phyloP scores from a whole-genome alignment of 2,888 invertebrate genomes.

The Habroteleia sp. region DNA sequence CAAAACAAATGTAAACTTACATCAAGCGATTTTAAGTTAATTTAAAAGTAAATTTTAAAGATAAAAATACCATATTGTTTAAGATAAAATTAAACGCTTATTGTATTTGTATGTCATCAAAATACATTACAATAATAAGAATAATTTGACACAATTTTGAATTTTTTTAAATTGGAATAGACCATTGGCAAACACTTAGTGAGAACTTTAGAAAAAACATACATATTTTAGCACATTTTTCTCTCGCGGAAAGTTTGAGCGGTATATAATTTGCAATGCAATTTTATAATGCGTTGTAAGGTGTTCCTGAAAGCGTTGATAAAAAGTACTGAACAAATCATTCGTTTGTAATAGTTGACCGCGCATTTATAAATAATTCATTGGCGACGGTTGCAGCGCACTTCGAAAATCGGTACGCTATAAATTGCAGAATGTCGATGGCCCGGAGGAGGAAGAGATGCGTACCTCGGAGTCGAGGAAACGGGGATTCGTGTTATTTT shows the following conservation, averaged over 20 bases:
- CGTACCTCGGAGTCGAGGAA: constrained; percentile 39
- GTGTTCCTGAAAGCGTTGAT: constrained; percentile 33
- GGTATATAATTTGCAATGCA: constrained; percentile 45
- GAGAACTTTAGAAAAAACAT: neutral
- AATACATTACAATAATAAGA: too few relatives aligned
- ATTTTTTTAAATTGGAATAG: neutral
- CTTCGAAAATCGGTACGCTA: constrained; percentile 49
- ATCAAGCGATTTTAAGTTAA: too few relatives aligned
- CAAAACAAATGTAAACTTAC: too few relatives aligned
- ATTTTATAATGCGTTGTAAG: constrained; percentile 43
- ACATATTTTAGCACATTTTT: constrained; percentile 36
- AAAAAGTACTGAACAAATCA: constrained; percentile 50
- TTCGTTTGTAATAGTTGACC: constrained; percentile 54
- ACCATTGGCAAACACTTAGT: neutral
- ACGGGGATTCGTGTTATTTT: constrained; percentile 57
- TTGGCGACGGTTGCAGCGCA: constrained; percentile 28
- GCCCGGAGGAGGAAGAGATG: constrained; percentile 45
- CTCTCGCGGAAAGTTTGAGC: constrained; percentile 30
- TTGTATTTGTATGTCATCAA: too few relatives aligned
- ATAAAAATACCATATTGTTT: too few relatives aligned
- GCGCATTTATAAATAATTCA: constrained; percentile 59
- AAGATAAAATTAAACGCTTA: too few relatives aligned
- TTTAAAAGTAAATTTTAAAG: too few relatives aligned
- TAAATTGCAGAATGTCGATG: constrained; percentile 57
- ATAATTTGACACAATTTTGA: too few relatives aligned